Percentiles rank a stretch among this genome's conserved stretches.
Evolutionary conservation across 1,140 invertebrate genomes (phyloP).

Genomic region (Polyergus mexicanus): DNA sequence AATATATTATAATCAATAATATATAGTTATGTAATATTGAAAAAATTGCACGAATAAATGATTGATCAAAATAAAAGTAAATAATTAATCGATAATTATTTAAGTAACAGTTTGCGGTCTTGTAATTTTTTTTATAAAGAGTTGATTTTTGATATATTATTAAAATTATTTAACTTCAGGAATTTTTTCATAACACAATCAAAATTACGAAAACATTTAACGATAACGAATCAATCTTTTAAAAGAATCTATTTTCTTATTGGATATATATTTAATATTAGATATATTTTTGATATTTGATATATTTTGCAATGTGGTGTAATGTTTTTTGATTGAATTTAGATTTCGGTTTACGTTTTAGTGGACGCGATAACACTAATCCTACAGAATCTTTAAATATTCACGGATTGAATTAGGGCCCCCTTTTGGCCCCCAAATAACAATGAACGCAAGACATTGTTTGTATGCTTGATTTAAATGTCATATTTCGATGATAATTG

Average conservation of each 20-base stretch:
- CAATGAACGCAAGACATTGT: slow-evolving; percentile 15
- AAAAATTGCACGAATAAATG: slow-evolving; percentile 22
- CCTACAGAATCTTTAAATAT: not conserved
- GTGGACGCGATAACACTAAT: not conserved
- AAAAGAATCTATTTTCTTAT: not conserved
- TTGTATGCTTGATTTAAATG: slow-evolving; percentile 37
- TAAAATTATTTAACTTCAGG: not conserved
- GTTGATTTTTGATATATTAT: not conserved
- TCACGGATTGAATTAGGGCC: slow-evolving; percentile 7
- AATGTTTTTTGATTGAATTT: not conserved
- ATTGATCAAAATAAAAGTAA: not conserved
- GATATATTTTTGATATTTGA: not conserved
- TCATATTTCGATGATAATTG: slow-evolving; percentile 41
- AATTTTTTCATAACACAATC: not conserved
- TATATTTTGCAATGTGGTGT: not conserved
- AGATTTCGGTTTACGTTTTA: not conserved
- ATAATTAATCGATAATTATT: slow-evolving; percentile 3
- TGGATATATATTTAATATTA: not conserved
- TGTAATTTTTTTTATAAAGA: not conserved
- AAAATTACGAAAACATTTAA: slow-evolving; percentile 15
- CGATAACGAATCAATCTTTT: not conserved
- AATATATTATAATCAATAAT: slow-evolving; percentile 1
- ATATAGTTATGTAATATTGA: not conserved
- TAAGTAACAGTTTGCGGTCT: not conserved
- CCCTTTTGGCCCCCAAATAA: not conserved